A percentile compares a stretch with the other conserved stretches of the same genome.
Conservation (phyloP, 2,888 invertebrate genomes). For the Cheilosia urbana region DNA sequence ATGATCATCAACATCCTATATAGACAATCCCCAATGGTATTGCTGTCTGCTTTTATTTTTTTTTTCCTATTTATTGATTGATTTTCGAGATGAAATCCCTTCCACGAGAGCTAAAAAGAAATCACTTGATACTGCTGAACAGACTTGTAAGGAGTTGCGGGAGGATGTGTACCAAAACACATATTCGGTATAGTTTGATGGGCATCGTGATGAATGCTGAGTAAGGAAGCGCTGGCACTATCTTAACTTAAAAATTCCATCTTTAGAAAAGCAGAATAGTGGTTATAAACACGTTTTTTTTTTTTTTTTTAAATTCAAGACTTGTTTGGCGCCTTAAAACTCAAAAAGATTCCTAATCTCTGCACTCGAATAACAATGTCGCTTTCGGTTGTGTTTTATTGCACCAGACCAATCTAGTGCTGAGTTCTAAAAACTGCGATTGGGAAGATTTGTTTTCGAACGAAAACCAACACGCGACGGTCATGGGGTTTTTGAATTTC, state of each 20-base stretch:
- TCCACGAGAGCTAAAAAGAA: neutral
- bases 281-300: neutral
- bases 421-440: too few species aligned
- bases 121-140: conserved; percentile 32
- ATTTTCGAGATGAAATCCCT: conserved; percentile 5
- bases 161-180: neutral
- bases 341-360: neutral
- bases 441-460: too few species aligned
- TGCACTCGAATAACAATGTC: neutral
- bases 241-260: neutral
- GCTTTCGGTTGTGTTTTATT: neutral
- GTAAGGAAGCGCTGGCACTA: neutral
- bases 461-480: too few species aligned
- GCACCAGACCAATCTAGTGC: too few species aligned
- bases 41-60: neutral
- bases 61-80: conserved; percentile 18
- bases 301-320: neutral
- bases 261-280: neutral
- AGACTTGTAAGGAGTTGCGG: neutral
- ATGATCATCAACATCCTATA: neutral
- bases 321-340: neutral
- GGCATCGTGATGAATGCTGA: conserved; percentile 10
- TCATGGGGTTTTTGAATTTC: too few species aligned
- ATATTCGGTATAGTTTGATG: neutral
- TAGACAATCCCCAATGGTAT: conserved; percentile 12